Percentiles rank a stretch among this genome's conserved stretches.
These are phyloP conservation scores for Silurus glanis DNA, from an alignment of 2,113 vertebrate species.

Conservation along the genomic window DNA sequence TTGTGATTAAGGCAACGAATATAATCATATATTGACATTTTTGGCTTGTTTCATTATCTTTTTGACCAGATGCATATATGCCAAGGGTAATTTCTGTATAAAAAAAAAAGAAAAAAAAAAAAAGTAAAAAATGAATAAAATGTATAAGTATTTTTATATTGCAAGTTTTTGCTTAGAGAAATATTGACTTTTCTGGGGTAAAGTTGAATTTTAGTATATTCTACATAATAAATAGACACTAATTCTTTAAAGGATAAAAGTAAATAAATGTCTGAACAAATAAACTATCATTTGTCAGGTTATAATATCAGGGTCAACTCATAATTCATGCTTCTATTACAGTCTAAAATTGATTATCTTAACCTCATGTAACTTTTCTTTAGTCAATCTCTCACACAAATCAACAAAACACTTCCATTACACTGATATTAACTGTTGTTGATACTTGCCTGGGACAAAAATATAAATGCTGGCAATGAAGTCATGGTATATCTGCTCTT, in stretches of 20 bases:
- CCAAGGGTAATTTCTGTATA: neutral
- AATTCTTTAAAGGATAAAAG: neutral
- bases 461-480: constrained; percentile 80
- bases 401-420: neutral
- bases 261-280: neutral
- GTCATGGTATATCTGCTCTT: constrained; percentile 61
- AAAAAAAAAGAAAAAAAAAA: no score
- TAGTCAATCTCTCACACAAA: neutral
- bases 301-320: neutral
- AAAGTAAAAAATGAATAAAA: neutral
- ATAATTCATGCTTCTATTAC: neutral
- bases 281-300: neutral
- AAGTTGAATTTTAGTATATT: neutral
- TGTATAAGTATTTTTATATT: no score
- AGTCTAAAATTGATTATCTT: neutral
- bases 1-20: no score
- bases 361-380: neutral
- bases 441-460: constrained; percentile 83
- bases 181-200: neutral
- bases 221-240: neutral
- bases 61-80: neutral
- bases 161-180: neutral
- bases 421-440: neutral
- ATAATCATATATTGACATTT: no score
- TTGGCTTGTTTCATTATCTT: no score